These are phyloP conservation scores for Paratilapia polleni DNA, from an alignment of 2,113 vertebrate genomes.

Conservation along the genomic window DNA sequence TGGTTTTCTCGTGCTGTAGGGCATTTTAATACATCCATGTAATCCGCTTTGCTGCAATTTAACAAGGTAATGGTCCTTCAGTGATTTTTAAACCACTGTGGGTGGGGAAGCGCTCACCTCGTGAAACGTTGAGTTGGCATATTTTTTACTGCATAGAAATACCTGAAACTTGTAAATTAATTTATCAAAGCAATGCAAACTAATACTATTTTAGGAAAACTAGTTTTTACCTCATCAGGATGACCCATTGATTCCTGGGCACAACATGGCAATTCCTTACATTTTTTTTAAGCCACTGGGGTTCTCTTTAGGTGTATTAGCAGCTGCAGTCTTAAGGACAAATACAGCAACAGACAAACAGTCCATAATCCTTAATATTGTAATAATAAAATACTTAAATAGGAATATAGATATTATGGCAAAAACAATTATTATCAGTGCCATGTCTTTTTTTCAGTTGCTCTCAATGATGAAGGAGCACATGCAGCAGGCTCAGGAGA, in stretches of 20 bases:
- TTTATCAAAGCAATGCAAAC: not conserved
- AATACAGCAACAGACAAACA: not conserved
- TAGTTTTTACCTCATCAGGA: not conserved
- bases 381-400: not conserved
- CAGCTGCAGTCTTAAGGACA: not conserved
- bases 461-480: not conserved
- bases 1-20: conserved; percentile 15
- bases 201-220: not conserved
- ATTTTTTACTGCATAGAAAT: conserved; percentile 8
- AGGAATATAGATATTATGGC: not conserved
- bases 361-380: rapidly evolving
- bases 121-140: conserved; percentile 11
- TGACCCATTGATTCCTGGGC: rapidly evolving
- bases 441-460: not conserved
- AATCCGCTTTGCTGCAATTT: conserved; percentile 31
- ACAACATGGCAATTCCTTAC: not conserved
- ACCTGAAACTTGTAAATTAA: not conserved
- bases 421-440: not conserved
- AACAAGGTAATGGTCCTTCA: conserved; percentile 30
- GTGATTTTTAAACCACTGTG: conserved; percentile 39
- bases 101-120: conserved; percentile 28
- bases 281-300: not conserved
- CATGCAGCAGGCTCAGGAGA: not conserved
- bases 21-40: conserved; percentile 25
- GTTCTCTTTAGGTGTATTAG: not conserved